These are phyloP conservation scores for Pempheris klunzingeri DNA, from an alignment of 2,797 vertebrate species.

Conservation along the genomic window DNA sequence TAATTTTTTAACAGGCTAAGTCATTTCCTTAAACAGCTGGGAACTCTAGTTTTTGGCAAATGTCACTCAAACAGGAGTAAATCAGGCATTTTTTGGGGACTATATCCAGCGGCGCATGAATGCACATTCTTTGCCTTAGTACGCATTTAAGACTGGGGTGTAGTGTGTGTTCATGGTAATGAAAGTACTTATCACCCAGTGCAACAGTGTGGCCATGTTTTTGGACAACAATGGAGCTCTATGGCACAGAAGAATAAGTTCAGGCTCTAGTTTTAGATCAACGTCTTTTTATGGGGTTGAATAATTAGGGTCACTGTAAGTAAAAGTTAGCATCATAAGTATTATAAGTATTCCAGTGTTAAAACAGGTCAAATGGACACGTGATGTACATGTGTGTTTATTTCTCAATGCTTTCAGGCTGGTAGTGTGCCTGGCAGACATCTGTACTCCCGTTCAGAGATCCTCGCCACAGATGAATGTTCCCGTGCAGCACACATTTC, in stretches of 20 bases:
- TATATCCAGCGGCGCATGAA: neutral
- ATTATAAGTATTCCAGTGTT: neutral
- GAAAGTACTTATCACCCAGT: neutral
- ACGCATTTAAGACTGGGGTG: neutral
- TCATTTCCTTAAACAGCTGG: neutral
- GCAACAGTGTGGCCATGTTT: neutral
- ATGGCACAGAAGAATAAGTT: neutral
- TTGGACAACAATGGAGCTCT: neutral
- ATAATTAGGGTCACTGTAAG: neutral
- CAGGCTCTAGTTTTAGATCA: neutral
- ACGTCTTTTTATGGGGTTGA: neutral
- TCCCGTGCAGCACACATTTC: conserved; percentile 79
- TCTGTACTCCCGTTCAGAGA: conserved; percentile 87
- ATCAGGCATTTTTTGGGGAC: neutral
- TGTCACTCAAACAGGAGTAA: neutral
- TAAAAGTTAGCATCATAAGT: neutral
- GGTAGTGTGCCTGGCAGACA: conserved; percentile 68
- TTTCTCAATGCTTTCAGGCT: conserved; percentile 77
- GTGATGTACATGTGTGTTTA: conserved; percentile 35
- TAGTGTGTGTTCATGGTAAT: neutral
- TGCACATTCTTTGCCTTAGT: neutral
- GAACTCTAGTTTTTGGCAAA: neutral
- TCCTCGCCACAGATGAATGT: conserved; percentile 83
- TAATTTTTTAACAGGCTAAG: neutral
- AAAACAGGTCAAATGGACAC: neutral